phyloP scores from a whole-genome alignment of 1,140 invertebrate species.

The Dolichoris vasculosae region DNA sequence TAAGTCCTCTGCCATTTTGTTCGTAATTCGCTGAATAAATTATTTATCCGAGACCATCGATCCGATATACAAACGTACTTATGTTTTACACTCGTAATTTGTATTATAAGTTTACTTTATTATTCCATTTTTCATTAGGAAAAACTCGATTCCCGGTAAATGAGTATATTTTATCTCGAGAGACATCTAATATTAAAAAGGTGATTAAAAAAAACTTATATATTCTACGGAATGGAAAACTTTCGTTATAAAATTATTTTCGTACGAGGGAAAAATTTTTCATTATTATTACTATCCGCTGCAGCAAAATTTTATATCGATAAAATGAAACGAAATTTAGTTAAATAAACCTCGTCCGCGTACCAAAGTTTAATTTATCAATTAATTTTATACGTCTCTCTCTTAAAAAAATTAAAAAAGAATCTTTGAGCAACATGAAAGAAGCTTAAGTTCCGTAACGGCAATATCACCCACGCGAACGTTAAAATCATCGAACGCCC shows the following conservation, averaged over 20 bases:
- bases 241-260: too few relatives aligned
- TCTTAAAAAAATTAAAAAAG: too few relatives aligned
- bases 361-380: too few relatives aligned
- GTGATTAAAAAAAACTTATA: too few relatives aligned
- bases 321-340: too few relatives aligned
- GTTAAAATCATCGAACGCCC: too few relatives aligned
- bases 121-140: neutral
- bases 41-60: neutral
- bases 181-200: neutral
- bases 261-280: too few relatives aligned
- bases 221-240: neutral
- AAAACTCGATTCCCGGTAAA: neutral
- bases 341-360: too few relatives aligned
- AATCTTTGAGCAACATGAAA: too few relatives aligned
- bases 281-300: neutral
- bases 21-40: neutral
- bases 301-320: neutral
- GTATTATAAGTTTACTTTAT: slow-evolving; percentile 12
- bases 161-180: neutral
- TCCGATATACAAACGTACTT: neutral
- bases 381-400: too few relatives aligned
- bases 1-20: neutral
- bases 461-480: too few relatives aligned
- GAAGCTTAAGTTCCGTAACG: too few relatives aligned
- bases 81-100: neutral